Evolutionary conservation across 2,113 vertebrate genomes (phyloP).

Genomic region (Beaufortia kweichowensis): DNA sequence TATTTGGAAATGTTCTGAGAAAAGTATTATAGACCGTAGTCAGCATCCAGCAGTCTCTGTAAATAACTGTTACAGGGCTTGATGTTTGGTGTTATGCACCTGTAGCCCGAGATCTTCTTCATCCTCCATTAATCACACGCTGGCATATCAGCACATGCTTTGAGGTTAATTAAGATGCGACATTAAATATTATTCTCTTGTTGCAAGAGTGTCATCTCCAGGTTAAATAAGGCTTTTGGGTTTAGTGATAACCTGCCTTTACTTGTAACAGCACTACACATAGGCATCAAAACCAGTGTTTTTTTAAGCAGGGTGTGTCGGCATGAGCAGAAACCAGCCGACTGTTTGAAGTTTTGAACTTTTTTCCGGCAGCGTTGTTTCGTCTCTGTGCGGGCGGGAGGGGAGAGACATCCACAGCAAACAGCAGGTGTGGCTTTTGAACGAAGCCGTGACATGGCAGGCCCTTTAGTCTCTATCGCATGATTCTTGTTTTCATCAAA

Average conservation of each 20-base stretch:
- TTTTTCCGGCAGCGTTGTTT: slow-evolving; percentile 63
- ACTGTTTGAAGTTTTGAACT: slow-evolving; percentile 69
- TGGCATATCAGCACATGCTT: background rate
- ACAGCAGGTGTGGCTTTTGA: slow-evolving; percentile 80
- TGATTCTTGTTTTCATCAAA: slow-evolving; percentile 77
- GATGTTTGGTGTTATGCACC: slow-evolving; percentile 10
- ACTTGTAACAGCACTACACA: slow-evolving; percentile 44
- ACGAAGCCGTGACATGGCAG: slow-evolving; percentile 61
- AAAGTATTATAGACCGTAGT: background rate
- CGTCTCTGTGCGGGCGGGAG: slow-evolving; percentile 67
- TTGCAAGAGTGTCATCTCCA: slow-evolving; percentile 27
- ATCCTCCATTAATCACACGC: background rate
- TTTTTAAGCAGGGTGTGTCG: slow-evolving; percentile 66
- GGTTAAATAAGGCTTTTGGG: slow-evolving; percentile 47
- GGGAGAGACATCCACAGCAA: slow-evolving; percentile 67
- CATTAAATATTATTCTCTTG: background rate
- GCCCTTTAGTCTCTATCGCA: slow-evolving; percentile 69
- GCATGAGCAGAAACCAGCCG: slow-evolving; percentile 55
- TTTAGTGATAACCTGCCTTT: slow-evolving; percentile 47
- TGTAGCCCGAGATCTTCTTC: background rate
- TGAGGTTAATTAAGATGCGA: background rate
- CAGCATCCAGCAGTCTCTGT: background rate
- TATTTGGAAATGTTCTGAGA: too few species aligned
- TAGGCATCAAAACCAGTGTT: slow-evolving; percentile 51
- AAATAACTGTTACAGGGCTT: background rate